Percentiles rank a stretch among this genome's conserved stretches.
These are phyloP conservation scores for Apus apus DNA, from an alignment of 2,113 vertebrate species.

Conservation along the genomic window DNA sequence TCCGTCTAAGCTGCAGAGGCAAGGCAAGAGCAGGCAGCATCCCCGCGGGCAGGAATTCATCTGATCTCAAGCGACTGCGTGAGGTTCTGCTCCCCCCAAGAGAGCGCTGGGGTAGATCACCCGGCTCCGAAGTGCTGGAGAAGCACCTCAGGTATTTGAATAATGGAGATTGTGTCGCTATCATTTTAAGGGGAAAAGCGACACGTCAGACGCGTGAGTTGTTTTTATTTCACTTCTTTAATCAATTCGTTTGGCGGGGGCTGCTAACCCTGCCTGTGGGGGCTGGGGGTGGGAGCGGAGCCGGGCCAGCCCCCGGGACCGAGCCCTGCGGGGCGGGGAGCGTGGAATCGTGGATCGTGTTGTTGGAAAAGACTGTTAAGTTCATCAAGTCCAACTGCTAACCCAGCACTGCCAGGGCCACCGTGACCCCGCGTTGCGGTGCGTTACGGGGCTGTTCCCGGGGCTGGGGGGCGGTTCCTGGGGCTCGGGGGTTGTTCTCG, in stretches of 20 bases:
- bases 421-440: no score
- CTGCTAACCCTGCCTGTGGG: background rate
- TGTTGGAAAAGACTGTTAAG: no score
- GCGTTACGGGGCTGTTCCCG: no score
- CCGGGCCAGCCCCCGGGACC: no score
- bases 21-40: background rate
- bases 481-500: no score
- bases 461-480: no score
- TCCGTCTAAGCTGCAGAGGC: background rate
- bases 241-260: background rate
- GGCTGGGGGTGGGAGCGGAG: no score
- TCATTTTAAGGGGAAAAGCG: background rate
- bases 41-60: rapidly evolving
- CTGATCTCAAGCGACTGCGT: rapidly evolving
- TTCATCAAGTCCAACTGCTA: no score
- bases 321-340: no score
- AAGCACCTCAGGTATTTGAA: background rate
- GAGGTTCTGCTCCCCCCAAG: background rate
- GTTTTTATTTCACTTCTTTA: background rate
- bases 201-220: rapidly evolving
- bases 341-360: no score
- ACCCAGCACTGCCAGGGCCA: no score
- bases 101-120: rapidly evolving
- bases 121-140: background rate
- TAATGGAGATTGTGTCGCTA: background rate